A percentile compares a stretch with the other conserved stretches of the same genome.
phyloP scores from a whole-genome alignment of 92 coral and sea anemone species.

The Heliopora coerulea region DNA sequence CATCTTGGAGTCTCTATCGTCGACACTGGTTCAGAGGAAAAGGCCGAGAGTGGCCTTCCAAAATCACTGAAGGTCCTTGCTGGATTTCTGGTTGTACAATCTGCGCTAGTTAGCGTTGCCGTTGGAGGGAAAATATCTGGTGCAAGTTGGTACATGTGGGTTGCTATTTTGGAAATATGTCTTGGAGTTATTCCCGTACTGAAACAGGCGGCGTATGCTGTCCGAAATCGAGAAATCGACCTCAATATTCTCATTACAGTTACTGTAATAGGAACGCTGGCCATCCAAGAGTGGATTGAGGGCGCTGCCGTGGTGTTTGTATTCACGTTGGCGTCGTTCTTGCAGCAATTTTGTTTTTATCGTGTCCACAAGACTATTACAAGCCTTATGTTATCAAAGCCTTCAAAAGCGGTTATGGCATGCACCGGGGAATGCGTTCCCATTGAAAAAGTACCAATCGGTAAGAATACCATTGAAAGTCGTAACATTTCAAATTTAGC shows the following conservation, averaged over 20 bases:
- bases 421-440: conserved; percentile 82
- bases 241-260: conserved; percentile 79
- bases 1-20: conserved; percentile 95
- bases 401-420: conserved; percentile 85
- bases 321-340: conserved; percentile 73
- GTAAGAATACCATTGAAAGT: conserved; percentile 47
- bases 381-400: conserved; percentile 85
- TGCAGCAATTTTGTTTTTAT: conserved; percentile 78
- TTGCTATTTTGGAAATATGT: conserved; percentile 79
- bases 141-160: conserved; percentile 80
- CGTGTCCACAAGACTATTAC: conserved; percentile 94
- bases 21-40: conserved; percentile 78
- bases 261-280: conserved; percentile 87
- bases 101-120: conserved; percentile 60
- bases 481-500: no score
- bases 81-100: conserved; percentile 62
- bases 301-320: conserved; percentile 96
- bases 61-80: conserved; percentile 52
- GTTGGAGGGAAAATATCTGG: conserved; percentile 57
- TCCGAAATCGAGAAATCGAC: conserved; percentile 67
- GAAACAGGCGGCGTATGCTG: conserved; percentile 63
- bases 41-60: conserved; percentile 52
- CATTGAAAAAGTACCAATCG: conserved; percentile 71
- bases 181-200: conserved; percentile 77
- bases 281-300: conserved; percentile 84